Base-by-base conservation (phyloP, 2,113 vertebrate genomes). In the Anguilla japonica region DNA sequence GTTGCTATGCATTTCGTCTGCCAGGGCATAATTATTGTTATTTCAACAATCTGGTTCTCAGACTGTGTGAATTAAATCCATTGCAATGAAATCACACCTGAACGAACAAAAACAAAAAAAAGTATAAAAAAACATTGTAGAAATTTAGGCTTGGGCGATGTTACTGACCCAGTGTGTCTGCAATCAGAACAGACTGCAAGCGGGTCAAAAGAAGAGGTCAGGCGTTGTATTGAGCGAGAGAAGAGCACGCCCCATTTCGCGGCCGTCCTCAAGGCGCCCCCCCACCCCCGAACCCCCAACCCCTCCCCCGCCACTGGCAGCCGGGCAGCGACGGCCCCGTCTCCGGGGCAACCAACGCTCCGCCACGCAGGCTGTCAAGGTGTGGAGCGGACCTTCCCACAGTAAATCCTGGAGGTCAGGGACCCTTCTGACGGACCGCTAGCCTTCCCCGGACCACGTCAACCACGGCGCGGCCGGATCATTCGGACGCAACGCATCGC, bases 281-380 rank as follows among this genome's bases (percentile, higher is more conserved):
- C 34, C 34, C 34, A 34, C 34, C 34, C 34, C 34, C 34, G 34
- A 34, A 34, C 34, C 34, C 34, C 34, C 34, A 34, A 34, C 34
- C 34, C 34, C 34, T 34, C 34, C 67, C 20, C 15, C 50, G 40
- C 86, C 29, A 34, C 34, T 83, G 82, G 67, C 41, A 40, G 82
- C 82, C 78, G n/a, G 57, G 79, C 53, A 67, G 75, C 41, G 11
- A 67, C 41, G 15, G 56, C 75, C 87, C 87, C 9, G 78, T 81
- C 60, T 81, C 83, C 83, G 67, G n/a, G 83, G 75, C 22, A 84
- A 87, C 83, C 56, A 63, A 34, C 56, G 22, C 83, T 41, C 26
- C 50, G 14, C 26, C 71, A 84, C 79, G 60, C 26, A 56, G 46
- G 78, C 79, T 82, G 82, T 41, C 86, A 87, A 46, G 82, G 87